Evolutionary conservation across 2,113 vertebrate species (phyloP), one percentile per base, ranked within the genome.

Genomic region (Lathamus discolor): DNA sequence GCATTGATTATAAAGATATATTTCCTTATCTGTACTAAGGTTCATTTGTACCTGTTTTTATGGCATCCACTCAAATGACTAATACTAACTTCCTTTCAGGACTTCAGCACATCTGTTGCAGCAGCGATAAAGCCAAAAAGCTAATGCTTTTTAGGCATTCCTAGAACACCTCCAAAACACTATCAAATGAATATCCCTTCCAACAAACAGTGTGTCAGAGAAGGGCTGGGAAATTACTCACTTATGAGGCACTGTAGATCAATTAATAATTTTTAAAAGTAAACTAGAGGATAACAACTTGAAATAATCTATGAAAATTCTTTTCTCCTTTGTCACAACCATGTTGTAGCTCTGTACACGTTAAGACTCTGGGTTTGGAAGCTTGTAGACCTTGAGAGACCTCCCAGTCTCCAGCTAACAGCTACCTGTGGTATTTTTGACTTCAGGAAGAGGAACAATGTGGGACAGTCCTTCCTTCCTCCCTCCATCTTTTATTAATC

Each of bases 101-200:
- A 78, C 15, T 55, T 75, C 55, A n/a, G 29, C 15, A 28, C 17
- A 25, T 57, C 29, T 70, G 7, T n/a, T 70, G 8, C 17, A 85
- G 15, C 41, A 48, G 4, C 62, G 28, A n/a, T 27, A 66, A 92
- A 57, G 7, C 10, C 24, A 76, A 86, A 87, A 87, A 43, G 3
- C 2, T 27, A 48, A 54, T 33, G 11, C 4, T 74, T 4, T 31
- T 70, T 69, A 25, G 29, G 9, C 5, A 55, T 54, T 13, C 11
- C 19, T 8, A 91, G 37, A 78, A 66, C 10, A 82, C 27, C 27
- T 84, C 66, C 35, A 35, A 55, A 84, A 41, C 9, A 9, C 10
- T 41, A 11, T 2, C 7, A 72, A 63, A 86, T 39, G 0, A 82
- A 51, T 13, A 4, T 0, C 2, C 28, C 8, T 76, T 82, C 35